Percentiles rank a stretch among this genome's conserved stretches.
Evolutionary conservation across 1,140 invertebrate species (phyloP).

Genomic region (Aphis craccivora): DNA sequence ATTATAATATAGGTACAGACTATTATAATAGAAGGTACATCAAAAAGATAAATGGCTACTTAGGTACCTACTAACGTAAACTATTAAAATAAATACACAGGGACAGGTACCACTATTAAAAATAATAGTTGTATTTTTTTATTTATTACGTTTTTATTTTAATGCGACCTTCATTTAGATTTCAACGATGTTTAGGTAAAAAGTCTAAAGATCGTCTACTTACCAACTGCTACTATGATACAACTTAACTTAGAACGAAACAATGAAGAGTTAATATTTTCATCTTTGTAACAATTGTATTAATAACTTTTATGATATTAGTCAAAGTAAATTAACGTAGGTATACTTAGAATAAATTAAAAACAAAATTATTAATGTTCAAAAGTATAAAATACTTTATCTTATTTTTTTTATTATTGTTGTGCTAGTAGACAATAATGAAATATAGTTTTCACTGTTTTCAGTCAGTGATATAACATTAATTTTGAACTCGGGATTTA

Average conservation of each 20-base stretch:
- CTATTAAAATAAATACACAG: conserved; percentile 4
- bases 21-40: conserved; percentile 1
- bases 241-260: background rate
- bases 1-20: background rate
- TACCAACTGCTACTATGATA: background rate
- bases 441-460: background rate
- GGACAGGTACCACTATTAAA: background rate
- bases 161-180: background rate
- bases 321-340: background rate
- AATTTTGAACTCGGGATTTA: background rate
- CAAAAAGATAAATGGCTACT: conserved; percentile 18
- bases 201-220: background rate
- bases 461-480: background rate
- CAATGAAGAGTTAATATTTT: background rate
- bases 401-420: background rate
- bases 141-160: background rate
- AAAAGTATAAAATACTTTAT: background rate
- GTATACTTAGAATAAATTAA: conserved; percentile 19
- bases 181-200: background rate
- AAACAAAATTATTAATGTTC: background rate
- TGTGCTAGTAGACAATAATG: background rate
- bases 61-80: background rate
- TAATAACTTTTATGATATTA: background rate
- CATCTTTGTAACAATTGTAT: background rate
- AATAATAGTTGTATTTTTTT: conserved; percentile 2